Evolutionary conservation across 2,888 invertebrate genomes (phyloP).

Genomic region (Agonopterix alstromeriana): DNA sequence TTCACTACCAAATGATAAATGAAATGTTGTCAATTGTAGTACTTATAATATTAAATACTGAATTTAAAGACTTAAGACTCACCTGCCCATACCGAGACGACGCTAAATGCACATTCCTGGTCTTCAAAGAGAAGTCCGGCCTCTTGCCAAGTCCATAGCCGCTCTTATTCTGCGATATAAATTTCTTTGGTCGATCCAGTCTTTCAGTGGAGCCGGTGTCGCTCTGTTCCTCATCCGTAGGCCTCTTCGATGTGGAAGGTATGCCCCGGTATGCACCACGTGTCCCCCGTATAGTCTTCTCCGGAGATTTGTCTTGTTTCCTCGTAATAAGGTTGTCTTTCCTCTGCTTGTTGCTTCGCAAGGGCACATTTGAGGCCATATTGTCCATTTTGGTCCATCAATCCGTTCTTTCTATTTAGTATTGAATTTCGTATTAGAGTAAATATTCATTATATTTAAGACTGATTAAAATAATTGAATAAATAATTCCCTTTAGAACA

Average conservation of each 20-base stretch:
- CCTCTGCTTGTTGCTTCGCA: conserved; percentile 60
- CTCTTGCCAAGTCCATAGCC: conserved; percentile 65
- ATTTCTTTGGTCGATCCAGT: conserved; percentile 72
- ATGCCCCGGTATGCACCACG: conserved; percentile 62
- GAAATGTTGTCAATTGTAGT: no score
- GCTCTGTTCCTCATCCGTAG: conserved; percentile 51
- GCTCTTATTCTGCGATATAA: conserved; percentile 63
- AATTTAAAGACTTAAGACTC: conserved; percentile 21
- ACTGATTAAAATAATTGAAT: conserved; percentile 11
- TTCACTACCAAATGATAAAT: no score
- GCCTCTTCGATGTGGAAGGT: conserved; percentile 59
- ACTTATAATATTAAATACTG: not conserved
- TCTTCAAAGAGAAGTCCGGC: conserved; percentile 67
- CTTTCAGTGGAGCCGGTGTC: conserved; percentile 62
- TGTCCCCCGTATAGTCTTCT: conserved; percentile 68
- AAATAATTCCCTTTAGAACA: conserved; percentile 14
- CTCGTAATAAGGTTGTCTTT: conserved; percentile 71
- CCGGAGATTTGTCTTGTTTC: conserved; percentile 72
- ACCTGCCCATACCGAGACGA: conserved; percentile 72
- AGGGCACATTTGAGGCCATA: conserved; percentile 62
- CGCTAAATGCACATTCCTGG: conserved; percentile 67
- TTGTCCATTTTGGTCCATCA: conserved; percentile 65
- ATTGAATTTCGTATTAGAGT: conserved; percentile 7
- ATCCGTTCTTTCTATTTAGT: conserved; percentile 23
- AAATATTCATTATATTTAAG: conserved; percentile 16